Base-by-base conservation (phyloP, 2,113 vertebrate genomes). In the Atrichornis clamosus region DNA sequence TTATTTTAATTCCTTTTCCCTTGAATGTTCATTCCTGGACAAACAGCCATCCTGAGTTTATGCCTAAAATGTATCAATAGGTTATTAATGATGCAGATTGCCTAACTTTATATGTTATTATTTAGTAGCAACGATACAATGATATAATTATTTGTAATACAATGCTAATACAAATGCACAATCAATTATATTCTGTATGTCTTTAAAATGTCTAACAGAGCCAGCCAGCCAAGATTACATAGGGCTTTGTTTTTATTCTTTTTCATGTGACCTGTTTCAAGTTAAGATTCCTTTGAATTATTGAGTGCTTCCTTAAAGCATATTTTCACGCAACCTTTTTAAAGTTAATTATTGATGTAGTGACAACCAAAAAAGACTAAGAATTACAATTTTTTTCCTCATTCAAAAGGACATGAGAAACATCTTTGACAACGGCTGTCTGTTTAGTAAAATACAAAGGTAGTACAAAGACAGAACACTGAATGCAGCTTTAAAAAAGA, bases 251-350 rank as follows among this genome's bases (percentile, higher is more conserved):
- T 98, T 97, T 94, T 75, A 85, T 89, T 97, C 92, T 97, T 97
- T 96, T 95, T 96, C 92, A 96, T 84, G 89, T 96, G 93, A 97
- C 94, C 96, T 95, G 69, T 96, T 97, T 98, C 95, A 97, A 96
- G 92, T 96, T 96, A 98, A 97, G 87, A 97, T 91, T 97, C 96
- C 90, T 97, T 95, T 98, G 92, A 97, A 98, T 98, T 97, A 98
- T 98, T 98, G 97, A 98, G 97, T 96, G 94, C 87, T 97, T 98
- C 96, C 97, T 97, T 97, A 97, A 97, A 98, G 97, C 94, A 91
- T 92, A 95, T 97, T 97, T 97, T 97, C 93, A 96, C 2, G 23
- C 72, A 90, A 94, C 94, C 89, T 97, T 95, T 97, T 96, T 27
- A 41, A 92, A 96, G 95, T 96, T 97, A 97, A 97, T 98, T 98